Percentiles rank a stretch among this genome's conserved stretches.
These are phyloP conservation scores for Hipposideros larvatus DNA, from an alignment of 2,797 vertebrate genomes.

Conservation along the genomic window DNA sequence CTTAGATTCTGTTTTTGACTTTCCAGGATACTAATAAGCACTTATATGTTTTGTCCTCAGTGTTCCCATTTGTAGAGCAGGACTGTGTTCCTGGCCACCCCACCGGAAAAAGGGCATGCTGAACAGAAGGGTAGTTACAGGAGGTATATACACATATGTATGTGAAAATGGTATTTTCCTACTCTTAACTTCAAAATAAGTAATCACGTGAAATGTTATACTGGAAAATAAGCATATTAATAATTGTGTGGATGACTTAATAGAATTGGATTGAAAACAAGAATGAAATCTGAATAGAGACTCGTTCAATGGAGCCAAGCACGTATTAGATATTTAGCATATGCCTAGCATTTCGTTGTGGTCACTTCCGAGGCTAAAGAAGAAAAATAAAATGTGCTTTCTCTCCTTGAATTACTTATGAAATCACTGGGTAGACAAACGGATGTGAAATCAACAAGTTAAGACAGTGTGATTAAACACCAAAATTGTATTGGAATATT, in stretches of 20 bases:
- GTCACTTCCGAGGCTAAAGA: neutral
- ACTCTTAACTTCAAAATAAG: slow-evolving; percentile 40
- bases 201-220: neutral
- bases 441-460: neutral
- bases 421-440: neutral
- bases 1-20: neutral
- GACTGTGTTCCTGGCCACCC: neutral
- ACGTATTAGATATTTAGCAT: neutral
- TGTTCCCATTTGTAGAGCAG: neutral
- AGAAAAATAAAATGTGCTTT: slow-evolving; percentile 11
- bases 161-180: neutral
- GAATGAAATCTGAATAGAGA: neutral
- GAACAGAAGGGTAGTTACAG: neutral
- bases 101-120: too few relatives aligned
- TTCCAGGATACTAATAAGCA: neutral
- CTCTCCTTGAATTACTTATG: neutral
- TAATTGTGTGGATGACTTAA: neutral
- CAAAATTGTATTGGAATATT: neutral
- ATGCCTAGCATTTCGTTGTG: slow-evolving; percentile 2
- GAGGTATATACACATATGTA: neutral
- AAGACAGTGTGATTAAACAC: neutral
- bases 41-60: neutral
- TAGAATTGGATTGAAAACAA: neutral
- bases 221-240: slow-evolving; percentile 11
- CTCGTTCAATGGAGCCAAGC: neutral